These are phyloP conservation scores for Miniopterus natalensis DNA, from an alignment of 2,113 vertebrate genomes.

Conservation along the genomic window DNA sequence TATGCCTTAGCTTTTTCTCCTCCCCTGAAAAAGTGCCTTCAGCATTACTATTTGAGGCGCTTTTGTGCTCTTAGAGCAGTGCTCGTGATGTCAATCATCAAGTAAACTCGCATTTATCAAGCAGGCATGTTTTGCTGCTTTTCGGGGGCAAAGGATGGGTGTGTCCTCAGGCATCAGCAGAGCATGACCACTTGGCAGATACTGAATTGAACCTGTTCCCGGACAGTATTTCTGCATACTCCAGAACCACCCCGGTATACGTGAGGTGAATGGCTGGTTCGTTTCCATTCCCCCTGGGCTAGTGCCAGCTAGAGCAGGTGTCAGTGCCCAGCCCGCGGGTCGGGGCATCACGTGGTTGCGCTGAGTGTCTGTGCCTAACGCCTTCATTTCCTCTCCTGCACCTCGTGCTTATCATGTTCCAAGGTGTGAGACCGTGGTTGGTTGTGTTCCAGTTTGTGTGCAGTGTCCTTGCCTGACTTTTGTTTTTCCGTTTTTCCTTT, in stretches of 20 bases:
- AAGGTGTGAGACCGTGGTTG: slow-evolving; percentile 57
- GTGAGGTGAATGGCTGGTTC: slow-evolving; percentile 67
- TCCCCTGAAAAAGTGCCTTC: slow-evolving; percentile 57
- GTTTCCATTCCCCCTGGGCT: slow-evolving; percentile 64
- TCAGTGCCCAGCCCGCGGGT: slow-evolving; percentile 53
- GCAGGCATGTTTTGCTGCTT: slow-evolving; percentile 47
- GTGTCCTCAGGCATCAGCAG: neutral
- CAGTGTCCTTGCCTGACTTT: slow-evolving; percentile 73
- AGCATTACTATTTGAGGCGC: slow-evolving; percentile 37
- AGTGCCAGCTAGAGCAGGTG: slow-evolving; percentile 77
- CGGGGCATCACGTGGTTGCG: slow-evolving; percentile 59
- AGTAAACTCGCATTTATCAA: slow-evolving; percentile 34
- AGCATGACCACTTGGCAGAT: slow-evolving; percentile 25
- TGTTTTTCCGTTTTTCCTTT: slow-evolving; percentile 72
- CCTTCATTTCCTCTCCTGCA: slow-evolving; percentile 80
- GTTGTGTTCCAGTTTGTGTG: slow-evolving; percentile 77
- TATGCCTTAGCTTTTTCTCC: slow-evolving; percentile 22
- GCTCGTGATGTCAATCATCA: neutral
- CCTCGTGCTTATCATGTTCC: slow-evolving; percentile 64
- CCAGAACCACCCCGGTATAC: slow-evolving; percentile 27
- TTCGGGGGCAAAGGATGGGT: neutral
- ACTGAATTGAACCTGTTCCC: slow-evolving; percentile 42
- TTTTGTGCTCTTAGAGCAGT: slow-evolving; percentile 21
- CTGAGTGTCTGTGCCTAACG: slow-evolving; percentile 80
- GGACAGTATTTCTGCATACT: slow-evolving; percentile 51